Evolutionary conservation across 2,797 vertebrate genomes (phyloP).

Genomic region (Parauchenoglanis ngamensis): DNA sequence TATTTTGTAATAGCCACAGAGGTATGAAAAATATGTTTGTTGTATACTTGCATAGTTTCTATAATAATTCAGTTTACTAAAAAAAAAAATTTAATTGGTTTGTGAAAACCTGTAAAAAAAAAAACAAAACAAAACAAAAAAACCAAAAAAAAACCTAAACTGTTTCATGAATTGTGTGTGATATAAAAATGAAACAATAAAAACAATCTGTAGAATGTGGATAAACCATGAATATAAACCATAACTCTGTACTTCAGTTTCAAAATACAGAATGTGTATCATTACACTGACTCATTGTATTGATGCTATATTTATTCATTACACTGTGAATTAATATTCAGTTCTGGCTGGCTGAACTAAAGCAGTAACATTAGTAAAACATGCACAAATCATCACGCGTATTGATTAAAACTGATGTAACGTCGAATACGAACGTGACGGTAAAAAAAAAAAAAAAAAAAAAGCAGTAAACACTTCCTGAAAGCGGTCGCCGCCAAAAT

Average conservation of each 20-base stretch:
- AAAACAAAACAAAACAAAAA: too few relatives aligned
- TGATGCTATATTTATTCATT: background rate
- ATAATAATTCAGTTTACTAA: too few relatives aligned
- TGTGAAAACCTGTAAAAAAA: too few relatives aligned
- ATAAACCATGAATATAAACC: background rate
- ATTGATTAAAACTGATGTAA: background rate
- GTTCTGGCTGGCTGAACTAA: background rate
- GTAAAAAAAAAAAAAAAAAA: background rate
- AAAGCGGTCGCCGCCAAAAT: conserved; percentile 12
- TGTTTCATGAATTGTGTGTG: too few relatives aligned
- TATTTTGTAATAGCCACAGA: too few relatives aligned
- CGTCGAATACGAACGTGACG: background rate
- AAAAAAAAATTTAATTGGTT: too few relatives aligned
- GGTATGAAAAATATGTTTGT: background rate
- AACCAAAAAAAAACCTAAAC: too few relatives aligned
- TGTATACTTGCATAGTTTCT: background rate
- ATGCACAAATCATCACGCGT: background rate
- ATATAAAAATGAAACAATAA: background rate
- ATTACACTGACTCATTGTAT: background rate
- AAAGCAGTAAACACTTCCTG: background rate
- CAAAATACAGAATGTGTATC: background rate
- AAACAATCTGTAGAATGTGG: background rate
- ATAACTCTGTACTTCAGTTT: background rate
- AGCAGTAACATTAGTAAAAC: background rate
- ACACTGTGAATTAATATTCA: background rate